Percentiles rank a stretch among this genome's conserved stretches.
Evolutionary conservation across 1,140 invertebrate genomes (phyloP).

Genomic region (Drosophila orena): DNA sequence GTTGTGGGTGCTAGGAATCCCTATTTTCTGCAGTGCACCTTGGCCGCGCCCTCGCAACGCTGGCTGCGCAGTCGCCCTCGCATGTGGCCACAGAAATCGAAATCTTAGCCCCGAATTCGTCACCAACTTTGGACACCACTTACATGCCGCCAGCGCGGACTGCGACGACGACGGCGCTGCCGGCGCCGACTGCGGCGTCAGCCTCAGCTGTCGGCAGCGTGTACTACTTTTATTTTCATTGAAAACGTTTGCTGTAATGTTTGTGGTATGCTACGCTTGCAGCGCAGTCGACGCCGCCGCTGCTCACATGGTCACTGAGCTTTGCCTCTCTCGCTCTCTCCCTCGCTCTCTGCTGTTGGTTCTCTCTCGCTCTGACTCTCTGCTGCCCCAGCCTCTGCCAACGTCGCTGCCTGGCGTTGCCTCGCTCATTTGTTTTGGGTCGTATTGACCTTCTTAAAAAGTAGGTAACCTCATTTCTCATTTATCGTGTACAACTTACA

Average conservation of each 20-base stretch:
- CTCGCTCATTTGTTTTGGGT: constrained; percentile 82
- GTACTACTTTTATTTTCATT: constrained; percentile 83
- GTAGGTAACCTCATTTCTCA: constrained; percentile 84
- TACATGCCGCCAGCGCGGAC: constrained; percentile 48
- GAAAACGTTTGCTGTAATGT: constrained; percentile 83
- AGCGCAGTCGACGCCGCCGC: constrained; percentile 32
- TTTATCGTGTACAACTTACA: constrained; percentile 84
- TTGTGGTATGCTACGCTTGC: constrained; percentile 64
- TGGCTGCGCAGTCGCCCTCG: constrained; percentile 72
- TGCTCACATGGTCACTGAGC: constrained; percentile 80
- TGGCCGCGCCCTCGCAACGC: constrained; percentile 70
- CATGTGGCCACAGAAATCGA: constrained; percentile 62
- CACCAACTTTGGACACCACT: constrained; percentile 76
- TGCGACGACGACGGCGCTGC: constrained; percentile 24
- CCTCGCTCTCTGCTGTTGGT: constrained; percentile 14
- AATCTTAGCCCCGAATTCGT: constrained; percentile 62
- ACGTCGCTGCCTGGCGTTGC: constrained; percentile 62
- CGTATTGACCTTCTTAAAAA: constrained; percentile 84
- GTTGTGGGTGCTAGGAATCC: neutral
- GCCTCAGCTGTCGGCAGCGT: constrained; percentile 47
- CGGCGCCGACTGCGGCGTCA: no score
- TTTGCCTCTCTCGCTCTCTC: constrained; percentile 46
- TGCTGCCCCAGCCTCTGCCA: constrained; percentile 11
- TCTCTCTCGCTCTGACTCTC: constrained; percentile 7
- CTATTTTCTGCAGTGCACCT: constrained; percentile 12